Evolutionary conservation across 1,140 invertebrate genomes (phyloP).

Genomic region (Ctenoplectra terminalis): DNA sequence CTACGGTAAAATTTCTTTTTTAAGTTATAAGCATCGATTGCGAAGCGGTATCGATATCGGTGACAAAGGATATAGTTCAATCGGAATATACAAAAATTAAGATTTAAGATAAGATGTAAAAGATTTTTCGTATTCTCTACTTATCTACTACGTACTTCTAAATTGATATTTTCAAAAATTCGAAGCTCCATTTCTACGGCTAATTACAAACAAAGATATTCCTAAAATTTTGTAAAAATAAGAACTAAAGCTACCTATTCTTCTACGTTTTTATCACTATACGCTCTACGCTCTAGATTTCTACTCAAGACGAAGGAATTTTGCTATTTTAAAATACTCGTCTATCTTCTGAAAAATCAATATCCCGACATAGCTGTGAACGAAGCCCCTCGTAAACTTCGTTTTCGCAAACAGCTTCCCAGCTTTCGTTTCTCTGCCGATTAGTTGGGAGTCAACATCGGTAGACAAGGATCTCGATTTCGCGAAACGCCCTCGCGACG

Average conservation of each 20-base stretch:
- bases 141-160: neutral
- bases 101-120: neutral
- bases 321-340: neutral
- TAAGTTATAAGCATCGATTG: neutral
- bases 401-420: neutral
- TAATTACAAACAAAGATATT: too few species aligned
- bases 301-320: neutral
- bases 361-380: neutral
- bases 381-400: neutral
- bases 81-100: neutral
- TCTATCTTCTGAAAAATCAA: neutral
- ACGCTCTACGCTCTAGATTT: too few species aligned
- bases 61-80: neutral
- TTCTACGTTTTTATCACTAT: too few species aligned
- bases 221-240: too few species aligned
- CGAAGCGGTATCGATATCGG: neutral
- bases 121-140: neutral
- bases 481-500: neutral
- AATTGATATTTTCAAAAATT: neutral
- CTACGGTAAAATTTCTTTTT: neutral
- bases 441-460: neutral
- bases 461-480: conserved; percentile 29
- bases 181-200: too few species aligned
- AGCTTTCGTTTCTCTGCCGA: neutral
- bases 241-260: too few species aligned